Percentiles rank a stretch among this genome's conserved stretches.
These are phyloP conservation scores for Tridacna gigas DNA, from an alignment of 2,888 invertebrate species.

Conservation along the genomic window DNA sequence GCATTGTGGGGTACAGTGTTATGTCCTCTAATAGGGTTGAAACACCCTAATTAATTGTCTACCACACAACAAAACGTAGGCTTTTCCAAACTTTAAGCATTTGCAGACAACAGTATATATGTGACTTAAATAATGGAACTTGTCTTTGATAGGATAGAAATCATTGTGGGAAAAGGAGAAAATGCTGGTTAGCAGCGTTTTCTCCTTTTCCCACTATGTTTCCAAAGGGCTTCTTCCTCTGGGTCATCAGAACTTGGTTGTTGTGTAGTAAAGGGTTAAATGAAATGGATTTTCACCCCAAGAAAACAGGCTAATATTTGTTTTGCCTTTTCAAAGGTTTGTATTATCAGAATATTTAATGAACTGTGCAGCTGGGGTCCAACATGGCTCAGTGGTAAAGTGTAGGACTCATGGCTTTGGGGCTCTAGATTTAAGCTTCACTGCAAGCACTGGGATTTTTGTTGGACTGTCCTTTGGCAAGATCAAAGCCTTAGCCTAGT, in stretches of 20 bases:
- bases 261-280: neutral
- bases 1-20: too few relatives aligned
- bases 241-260: neutral
- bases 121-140: too few relatives aligned
- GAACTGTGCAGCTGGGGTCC: neutral
- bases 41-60: too few relatives aligned
- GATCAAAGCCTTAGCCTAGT: too few relatives aligned
- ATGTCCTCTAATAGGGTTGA: too few relatives aligned
- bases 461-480: too few relatives aligned
- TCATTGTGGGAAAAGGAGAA: neutral
- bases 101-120: too few relatives aligned
- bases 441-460: too few relatives aligned
- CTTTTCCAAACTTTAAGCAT: too few relatives aligned
- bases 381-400: neutral
- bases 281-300: neutral
- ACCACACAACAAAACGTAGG: too few relatives aligned
- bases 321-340: neutral
- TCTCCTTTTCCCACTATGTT: neutral
- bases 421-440: too few relatives aligned
- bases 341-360: neutral
- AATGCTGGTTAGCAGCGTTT: neutral
- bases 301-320: neutral
- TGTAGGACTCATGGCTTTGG: neutral
- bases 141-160: too few relatives aligned
- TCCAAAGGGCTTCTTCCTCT: neutral